These are phyloP conservation scores for Mythimna impura DNA, from an alignment of 2,888 invertebrate species.

Conservation along the genomic window DNA sequence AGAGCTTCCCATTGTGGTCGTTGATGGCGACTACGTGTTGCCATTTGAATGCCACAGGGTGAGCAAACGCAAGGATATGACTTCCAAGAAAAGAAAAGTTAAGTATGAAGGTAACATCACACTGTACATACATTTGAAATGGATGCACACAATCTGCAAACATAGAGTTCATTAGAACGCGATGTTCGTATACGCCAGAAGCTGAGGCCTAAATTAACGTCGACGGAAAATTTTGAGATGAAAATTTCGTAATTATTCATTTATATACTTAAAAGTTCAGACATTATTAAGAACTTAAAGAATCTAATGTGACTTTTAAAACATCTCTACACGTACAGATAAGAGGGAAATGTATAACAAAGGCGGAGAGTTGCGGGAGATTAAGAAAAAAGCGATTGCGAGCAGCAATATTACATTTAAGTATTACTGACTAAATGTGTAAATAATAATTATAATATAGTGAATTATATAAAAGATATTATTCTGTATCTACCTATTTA, in stretches of 20 bases:
- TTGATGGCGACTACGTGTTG: constrained; percentile 8
- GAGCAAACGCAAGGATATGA: constrained; percentile 42
- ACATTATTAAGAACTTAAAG: constrained; percentile 36
- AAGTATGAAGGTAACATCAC: constrained; percentile 56
- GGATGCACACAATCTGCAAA: constrained; percentile 37
- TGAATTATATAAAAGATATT: constrained; percentile 75
- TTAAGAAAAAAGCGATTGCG: constrained; percentile 79
- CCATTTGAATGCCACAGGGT: constrained; percentile 29
- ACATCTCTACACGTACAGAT: constrained; percentile 53
- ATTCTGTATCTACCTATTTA: constrained; percentile 73
- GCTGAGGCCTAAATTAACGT: constrained; percentile 50
- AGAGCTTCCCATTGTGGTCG: constrained; percentile 20
- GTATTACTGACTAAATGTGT: constrained; percentile 84
- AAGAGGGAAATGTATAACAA: constrained; percentile 22
- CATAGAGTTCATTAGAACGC: constrained; percentile 33
- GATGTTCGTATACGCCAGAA: constrained; percentile 27
- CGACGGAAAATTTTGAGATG: constrained; percentile 38
- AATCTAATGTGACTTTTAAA: constrained; percentile 28
- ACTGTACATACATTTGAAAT: constrained; percentile 54
- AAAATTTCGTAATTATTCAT: constrained; percentile 29
- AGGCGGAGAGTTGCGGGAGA: constrained; percentile 57
- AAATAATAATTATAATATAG: constrained; percentile 78
- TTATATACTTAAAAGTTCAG: constrained; percentile 38
- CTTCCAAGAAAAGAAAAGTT: constrained; percentile 27
- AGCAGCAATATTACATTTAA: constrained; percentile 89